Evolutionary conservation across 1,140 invertebrate genomes (phyloP).

Genomic region (Cheumatopsyche charites): DNA sequence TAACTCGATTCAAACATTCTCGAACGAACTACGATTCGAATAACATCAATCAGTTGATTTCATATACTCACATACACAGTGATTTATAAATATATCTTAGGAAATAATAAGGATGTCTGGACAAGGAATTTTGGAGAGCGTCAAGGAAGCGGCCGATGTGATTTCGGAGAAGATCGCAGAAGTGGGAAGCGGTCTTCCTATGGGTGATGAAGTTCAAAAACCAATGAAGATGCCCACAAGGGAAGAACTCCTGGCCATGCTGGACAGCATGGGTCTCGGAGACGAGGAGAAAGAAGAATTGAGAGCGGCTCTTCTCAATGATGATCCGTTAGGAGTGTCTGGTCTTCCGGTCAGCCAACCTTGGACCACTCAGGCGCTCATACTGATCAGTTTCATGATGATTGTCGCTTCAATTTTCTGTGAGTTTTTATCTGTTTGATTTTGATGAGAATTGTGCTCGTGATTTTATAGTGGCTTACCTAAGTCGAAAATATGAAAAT

Average conservation of each 20-base stretch:
- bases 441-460: no score
- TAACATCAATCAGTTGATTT: not conserved
- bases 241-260: constrained; percentile 63
- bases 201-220: constrained; percentile 46
- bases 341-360: not conserved
- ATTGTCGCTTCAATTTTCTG: constrained; percentile 53
- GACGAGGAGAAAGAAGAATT: constrained; percentile 63
- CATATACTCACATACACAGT: not conserved
- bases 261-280: constrained; percentile 61
- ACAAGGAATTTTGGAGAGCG: constrained; percentile 52
- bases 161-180: constrained; percentile 55
- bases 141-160: constrained; percentile 52
- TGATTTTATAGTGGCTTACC: no score
- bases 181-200: constrained; percentile 48
- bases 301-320: constrained; percentile 57
- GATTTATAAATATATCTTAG: not conserved
- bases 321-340: constrained; percentile 35
- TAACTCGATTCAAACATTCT: not conserved
- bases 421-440: constrained; percentile 49
- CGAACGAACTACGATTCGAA: not conserved
- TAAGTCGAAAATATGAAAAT: no score
- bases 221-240: constrained; percentile 58
- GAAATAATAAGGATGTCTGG: not conserved
- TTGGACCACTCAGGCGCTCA: constrained; percentile 47
- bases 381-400: constrained; percentile 50